phyloP scores from a whole-genome alignment of 2,888 invertebrate species.

The Drosophila mercatorum region DNA sequence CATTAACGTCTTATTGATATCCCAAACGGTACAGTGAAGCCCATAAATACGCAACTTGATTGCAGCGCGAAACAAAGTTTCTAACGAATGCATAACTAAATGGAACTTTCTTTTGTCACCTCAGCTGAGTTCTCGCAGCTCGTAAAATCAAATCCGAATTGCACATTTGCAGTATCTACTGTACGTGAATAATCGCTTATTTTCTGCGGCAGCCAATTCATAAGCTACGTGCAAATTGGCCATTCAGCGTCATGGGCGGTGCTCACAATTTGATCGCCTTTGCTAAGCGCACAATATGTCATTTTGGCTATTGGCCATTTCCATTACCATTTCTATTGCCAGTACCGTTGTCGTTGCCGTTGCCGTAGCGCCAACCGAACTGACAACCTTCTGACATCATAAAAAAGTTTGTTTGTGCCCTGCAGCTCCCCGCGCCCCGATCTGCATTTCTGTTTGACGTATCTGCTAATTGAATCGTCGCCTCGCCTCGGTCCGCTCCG shows the following conservation, averaged over 20 bases:
- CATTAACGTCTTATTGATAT: not conserved
- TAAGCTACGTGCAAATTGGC: slow-evolving; percentile 42
- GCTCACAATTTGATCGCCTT: slow-evolving; percentile 22
- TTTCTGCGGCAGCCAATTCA: slow-evolving; percentile 18
- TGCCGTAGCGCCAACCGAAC: slow-evolving; percentile 26
- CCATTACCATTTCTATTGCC: slow-evolving; percentile 43
- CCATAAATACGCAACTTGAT: not conserved
- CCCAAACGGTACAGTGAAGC: not conserved
- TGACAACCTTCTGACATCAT: slow-evolving; percentile 47
- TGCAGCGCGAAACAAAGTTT: not conserved
- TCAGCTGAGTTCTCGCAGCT: not conserved
- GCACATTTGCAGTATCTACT: slow-evolving; percentile 16
- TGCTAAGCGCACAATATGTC: slow-evolving; percentile 47
- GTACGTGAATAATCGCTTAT: slow-evolving; percentile 34
- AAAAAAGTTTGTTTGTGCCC: slow-evolving; percentile 53
- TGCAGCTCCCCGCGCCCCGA: not conserved
- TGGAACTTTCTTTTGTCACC: not conserved
- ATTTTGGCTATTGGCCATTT: slow-evolving; percentile 46
- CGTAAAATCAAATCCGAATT: slow-evolving; percentile 18
- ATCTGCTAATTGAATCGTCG: slow-evolving; percentile 65
- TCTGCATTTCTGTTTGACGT: slow-evolving; percentile 39
- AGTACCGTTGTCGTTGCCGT: not conserved
- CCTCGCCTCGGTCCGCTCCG: slow-evolving; percentile 32
- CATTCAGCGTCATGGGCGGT: slow-evolving; percentile 8
- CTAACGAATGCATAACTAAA: not conserved